Evolutionary conservation across 1,140 invertebrate genomes (phyloP), one percentile per base, ranked within the genome.

Genomic region (Teleopsis dalmanni): DNA sequence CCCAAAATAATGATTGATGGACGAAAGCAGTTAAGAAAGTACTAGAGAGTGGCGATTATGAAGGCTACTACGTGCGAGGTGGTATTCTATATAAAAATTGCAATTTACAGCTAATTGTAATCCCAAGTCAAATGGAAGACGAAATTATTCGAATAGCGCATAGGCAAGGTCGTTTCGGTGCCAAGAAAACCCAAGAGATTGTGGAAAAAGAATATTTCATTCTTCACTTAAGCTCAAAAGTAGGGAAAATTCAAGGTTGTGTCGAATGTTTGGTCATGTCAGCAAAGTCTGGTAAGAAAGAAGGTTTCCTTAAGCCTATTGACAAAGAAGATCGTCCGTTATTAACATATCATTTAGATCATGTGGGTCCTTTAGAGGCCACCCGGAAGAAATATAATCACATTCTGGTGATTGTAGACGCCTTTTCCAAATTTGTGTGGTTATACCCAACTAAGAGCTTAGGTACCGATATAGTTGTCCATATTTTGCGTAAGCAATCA

Each of bases 301-400:
- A 42, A 14, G 40, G 40, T 21, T 26, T n/a, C 14, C 40, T 42
- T 13, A 42, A 42, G 3, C 40, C 23, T n/a, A 42, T 42, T 26
- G 25, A 42, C 23, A 42, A 42, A 9, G 40, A 42, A 4, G 40
- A 42, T 27, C 22, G 22, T 9, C 37, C 37, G 9, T 21, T 40
- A 19, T 7, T 11, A 9, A 40, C 37, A 8, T 40, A 41, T 16
- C 38, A 41, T 14, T n/a, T 41, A 8, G 38, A 26, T 16, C 40
- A 42, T 22, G 40, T 42, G 1, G 21, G 40, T 13, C 38, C 40
- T 13, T 26, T 42, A n/a, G 40, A 42, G 22, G 26, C n/a, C 5
- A 41, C 27, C 7, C 7, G 9, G 22, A 23, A 25, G 21, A 22
- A 10, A 8, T 41, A 25, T 41, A 41, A n/a, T n/a, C n/a, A n/a